These are phyloP conservation scores for Orestias chungarensis DNA, from an alignment of 2,797 vertebrate species.

Conservation along the genomic window DNA sequence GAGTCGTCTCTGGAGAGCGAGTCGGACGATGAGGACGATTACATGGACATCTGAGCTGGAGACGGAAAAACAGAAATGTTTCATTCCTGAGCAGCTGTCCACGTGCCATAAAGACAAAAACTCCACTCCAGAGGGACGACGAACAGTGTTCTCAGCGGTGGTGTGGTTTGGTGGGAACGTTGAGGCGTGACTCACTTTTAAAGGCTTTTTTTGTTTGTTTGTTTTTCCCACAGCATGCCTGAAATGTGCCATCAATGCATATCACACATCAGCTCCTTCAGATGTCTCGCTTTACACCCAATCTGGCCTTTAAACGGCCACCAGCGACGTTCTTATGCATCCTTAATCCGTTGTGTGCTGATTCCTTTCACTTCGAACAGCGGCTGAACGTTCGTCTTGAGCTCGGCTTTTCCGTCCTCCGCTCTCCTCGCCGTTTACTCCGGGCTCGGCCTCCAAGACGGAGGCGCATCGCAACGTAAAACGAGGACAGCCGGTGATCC, in stretches of 20 bases:
- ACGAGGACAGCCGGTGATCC: constrained; percentile 18
- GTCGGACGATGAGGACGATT: constrained; percentile 93
- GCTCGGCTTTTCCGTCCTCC: constrained; percentile 21
- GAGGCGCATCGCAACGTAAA: constrained; percentile 7
- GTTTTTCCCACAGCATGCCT: constrained; percentile 52
- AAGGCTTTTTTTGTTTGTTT: too few relatives aligned
- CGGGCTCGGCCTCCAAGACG: constrained; percentile 16
- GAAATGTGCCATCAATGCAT: constrained; percentile 67
- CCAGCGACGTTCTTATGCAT: constrained; percentile 46
- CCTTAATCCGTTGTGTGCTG: constrained; percentile 32
- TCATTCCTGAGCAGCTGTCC: constrained; percentile 42
- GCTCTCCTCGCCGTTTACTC: constrained; percentile 29
- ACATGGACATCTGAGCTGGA: constrained; percentile 85
- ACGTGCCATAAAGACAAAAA: constrained; percentile 24
- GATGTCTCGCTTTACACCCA: constrained; percentile 25
- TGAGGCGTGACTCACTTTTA: too few relatives aligned
- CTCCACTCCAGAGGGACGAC: neutral
- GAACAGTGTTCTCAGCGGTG: constrained; percentile 40
- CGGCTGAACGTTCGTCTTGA: constrained; percentile 39
- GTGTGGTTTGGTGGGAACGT: constrained; percentile 9
- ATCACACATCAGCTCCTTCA: constrained; percentile 48
- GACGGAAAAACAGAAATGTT: neutral
- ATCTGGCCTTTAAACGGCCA: constrained; percentile 34
- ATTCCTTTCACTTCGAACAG: constrained; percentile 36
- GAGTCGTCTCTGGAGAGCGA: constrained; percentile 98